Percentiles rank a stretch among this genome's conserved stretches.
Evolutionary conservation across 1,140 invertebrate species (phyloP).

Genomic region (Hypsibius dujardini): DNA sequence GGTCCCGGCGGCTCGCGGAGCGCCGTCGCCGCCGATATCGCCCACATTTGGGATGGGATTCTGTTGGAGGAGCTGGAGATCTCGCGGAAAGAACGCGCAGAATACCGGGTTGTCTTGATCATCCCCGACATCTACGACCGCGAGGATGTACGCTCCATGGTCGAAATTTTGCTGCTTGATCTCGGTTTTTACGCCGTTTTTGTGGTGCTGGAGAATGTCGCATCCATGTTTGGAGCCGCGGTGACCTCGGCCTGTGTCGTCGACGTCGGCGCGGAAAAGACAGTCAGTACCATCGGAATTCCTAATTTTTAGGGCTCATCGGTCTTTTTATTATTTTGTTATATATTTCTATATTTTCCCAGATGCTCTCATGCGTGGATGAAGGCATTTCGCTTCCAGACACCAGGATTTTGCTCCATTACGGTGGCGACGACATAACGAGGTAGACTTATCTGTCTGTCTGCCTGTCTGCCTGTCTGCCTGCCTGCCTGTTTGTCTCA

Average conservation of each 20-base stretch:
- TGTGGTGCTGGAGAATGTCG: slow-evolving; percentile 51
- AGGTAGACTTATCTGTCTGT: background rate
- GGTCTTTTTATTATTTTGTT: no score
- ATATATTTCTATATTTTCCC: no score
- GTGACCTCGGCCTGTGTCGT: slow-evolving; percentile 78
- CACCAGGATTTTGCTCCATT: slow-evolving; percentile 40
- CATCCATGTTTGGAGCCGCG: slow-evolving; percentile 73
- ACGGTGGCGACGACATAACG: slow-evolving; percentile 12
- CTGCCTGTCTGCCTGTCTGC: no score
- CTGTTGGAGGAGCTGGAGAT: slow-evolving; percentile 58
- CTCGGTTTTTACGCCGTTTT: slow-evolving; percentile 79
- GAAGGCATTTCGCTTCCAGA: slow-evolving; percentile 79
- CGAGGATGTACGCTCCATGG: slow-evolving; percentile 64
- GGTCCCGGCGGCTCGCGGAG: slow-evolving; percentile 64
- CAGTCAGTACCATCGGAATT: slow-evolving; percentile 38
- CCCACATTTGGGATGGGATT: slow-evolving; percentile 66
- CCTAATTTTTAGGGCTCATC: no score
- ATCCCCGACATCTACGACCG: slow-evolving; percentile 79
- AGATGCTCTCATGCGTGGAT: slow-evolving; percentile 65
- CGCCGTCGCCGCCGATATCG: slow-evolving; percentile 60
- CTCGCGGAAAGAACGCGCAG: slow-evolving; percentile 43
- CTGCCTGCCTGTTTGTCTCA: no score
- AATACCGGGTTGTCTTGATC: slow-evolving; percentile 66
- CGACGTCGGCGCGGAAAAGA: slow-evolving; percentile 86
- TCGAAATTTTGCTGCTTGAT: slow-evolving; percentile 55